Percentiles rank a stretch among this genome's conserved stretches.
Conservation (phyloP, 92 coral and sea anemone species). For the Nematostella vectensis region DNA sequence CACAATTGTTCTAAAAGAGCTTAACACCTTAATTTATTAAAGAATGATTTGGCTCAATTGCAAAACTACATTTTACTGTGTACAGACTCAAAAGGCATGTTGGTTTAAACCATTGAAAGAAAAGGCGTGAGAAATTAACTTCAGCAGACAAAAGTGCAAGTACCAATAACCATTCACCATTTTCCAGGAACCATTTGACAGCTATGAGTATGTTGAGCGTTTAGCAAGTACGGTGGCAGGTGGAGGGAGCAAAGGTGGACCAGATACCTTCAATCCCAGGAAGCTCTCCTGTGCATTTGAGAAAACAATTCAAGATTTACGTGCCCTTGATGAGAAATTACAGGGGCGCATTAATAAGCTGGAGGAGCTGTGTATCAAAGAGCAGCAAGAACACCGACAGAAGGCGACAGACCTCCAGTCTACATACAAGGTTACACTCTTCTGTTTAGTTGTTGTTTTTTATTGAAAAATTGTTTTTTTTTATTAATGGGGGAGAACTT, state of each 20-base stretch:
- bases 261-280: constrained; percentile 64
- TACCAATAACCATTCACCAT: too few relatives aligned
- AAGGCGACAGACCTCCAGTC: constrained; percentile 70
- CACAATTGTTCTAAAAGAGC: too few relatives aligned
- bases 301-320: constrained; percentile 72
- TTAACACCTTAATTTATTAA: too few relatives aligned
- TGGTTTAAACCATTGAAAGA: too few relatives aligned
- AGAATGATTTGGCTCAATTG: too few relatives aligned
- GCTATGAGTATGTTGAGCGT: constrained; percentile 86
- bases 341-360: constrained; percentile 95
- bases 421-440: constrained; percentile 55
- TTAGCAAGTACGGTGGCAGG: constrained; percentile 96
- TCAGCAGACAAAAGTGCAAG: too few relatives aligned
- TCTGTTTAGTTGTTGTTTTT: neutral
- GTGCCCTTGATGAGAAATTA: constrained; percentile 79
- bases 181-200: constrained; percentile 84
- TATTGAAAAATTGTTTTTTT: too few relatives aligned
- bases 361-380: constrained; percentile 82
- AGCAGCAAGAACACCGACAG: constrained; percentile 89
- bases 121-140: too few relatives aligned
- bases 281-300: constrained; percentile 74
- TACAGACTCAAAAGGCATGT: too few relatives aligned
- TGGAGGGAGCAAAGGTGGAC: constrained; percentile 79
- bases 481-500: too few relatives aligned
- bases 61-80: too few relatives aligned